Evolutionary conservation across 2,888 invertebrate species (phyloP), one percentile per base, ranked within the genome.

Genomic region (Chloroclystis v-ata): DNA sequence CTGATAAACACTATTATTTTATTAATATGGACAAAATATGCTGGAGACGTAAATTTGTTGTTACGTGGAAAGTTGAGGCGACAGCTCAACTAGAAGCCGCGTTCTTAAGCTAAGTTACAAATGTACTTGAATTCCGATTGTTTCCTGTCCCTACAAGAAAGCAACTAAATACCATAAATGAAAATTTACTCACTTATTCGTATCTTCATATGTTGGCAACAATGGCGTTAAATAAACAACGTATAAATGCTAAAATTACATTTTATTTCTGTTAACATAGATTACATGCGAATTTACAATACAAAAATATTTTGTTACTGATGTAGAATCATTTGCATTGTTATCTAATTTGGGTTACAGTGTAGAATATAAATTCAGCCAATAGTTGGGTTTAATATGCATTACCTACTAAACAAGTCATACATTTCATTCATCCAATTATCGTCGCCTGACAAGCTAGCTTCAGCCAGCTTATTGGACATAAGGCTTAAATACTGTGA

Each of bases 91-190:
- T n/a, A n/a, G n/a, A n/a, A n/a, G 6, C 43, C 40, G 43, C 28
- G 11, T 30, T 12, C 44, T 49, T 43, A 49, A 6, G 16, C 44
- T 49, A 24, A 6, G n/a, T n/a, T n/a, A n/a, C n/a, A n/a, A n/a
- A n/a, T n/a, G n/a, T n/a, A n/a, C n/a, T n/a, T n/a, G n/a, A n/a
- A n/a, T n/a, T 61, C 77, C 71, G 78, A 82, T 75, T 70, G 87
- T 86, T 87, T 87, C 87, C 86, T 86, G 86, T 82, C 87, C 83
- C 86, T 86, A 83, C 73, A 54, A 52, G 14, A 59, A 67, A 67
- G 69, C 64, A 72, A 72, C 71, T 75, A 69, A 65, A 57, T 61
- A 62, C 64, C n/a, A 60, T 62, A 67, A 70, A 63, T 48, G 60
- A 70, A 72, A 56, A 59, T 58, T 69, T 83, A 84, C 84, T 84